A percentile compares a stretch with the other conserved stretches of the same genome.
Conservation (phyloP, 2,888 invertebrate genomes). For the Iphiclides podalirius region DNA sequence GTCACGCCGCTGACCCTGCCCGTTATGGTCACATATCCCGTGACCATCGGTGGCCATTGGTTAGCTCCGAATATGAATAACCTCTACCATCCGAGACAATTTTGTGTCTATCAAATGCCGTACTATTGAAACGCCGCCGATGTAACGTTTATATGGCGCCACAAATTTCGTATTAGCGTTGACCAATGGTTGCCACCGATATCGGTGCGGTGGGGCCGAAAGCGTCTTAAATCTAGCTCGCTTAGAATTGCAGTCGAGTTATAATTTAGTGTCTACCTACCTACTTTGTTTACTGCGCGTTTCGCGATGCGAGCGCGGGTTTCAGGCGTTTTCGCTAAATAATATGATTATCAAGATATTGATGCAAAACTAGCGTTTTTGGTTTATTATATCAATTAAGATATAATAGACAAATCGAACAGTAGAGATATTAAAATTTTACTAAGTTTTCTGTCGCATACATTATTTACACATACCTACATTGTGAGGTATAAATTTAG, state of each 20-base stretch:
- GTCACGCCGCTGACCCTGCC: constrained; percentile 9
- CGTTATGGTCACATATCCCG: background rate
- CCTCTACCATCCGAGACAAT: background rate
- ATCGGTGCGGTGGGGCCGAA: constrained; percentile 2
- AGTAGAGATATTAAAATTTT: background rate
- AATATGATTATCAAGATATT: background rate
- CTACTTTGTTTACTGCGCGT: background rate
- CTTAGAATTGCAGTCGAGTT: no score
- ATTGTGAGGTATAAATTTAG: background rate
- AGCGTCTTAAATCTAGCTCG: no score
- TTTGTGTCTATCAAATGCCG: background rate
- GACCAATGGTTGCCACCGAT: background rate
- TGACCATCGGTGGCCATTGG: constrained; percentile 3
- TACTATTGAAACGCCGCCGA: background rate
- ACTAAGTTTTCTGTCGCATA: background rate
- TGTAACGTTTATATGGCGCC: background rate
- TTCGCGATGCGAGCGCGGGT: background rate
- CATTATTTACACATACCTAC: background rate
- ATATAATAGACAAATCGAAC: background rate
- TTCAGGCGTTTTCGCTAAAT: constrained; percentile 13
- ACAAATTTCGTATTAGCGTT: constrained; percentile 5
- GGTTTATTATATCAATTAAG: background rate
- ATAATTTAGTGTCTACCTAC: no score
- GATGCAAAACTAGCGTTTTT: background rate
- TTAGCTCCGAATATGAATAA: constrained; percentile 8